Evolutionary conservation across 2,113 vertebrate genomes (phyloP).

Genomic region (Neomonachus schauinslandi): DNA sequence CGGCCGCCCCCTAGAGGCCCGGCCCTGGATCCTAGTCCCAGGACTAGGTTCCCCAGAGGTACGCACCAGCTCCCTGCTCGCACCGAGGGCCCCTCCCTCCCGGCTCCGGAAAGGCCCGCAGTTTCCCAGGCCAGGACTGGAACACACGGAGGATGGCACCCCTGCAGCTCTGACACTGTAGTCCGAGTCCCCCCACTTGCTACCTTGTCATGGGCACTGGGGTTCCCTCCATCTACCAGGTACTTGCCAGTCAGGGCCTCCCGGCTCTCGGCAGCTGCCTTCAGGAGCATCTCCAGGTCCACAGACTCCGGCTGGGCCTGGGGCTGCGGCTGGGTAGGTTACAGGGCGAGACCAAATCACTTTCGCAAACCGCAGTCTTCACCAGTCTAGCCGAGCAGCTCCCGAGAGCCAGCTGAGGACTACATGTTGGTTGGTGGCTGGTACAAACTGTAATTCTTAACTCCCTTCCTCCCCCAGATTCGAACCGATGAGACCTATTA

Average conservation of each 20-base stretch:
- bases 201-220: constrained; percentile 87
- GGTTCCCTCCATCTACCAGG: constrained; percentile 87
- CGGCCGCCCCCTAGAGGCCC: not conserved
- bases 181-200: accelerated
- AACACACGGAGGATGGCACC: accelerated
- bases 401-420: not conserved
- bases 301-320: constrained; percentile 72
- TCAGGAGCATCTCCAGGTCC: constrained; percentile 85
- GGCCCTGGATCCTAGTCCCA: accelerated
- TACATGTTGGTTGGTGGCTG: not conserved
- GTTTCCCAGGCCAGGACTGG: not conserved
- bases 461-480: not conserved
- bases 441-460: not conserved
- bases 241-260: constrained; percentile 88
- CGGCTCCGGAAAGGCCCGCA: not conserved
- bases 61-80: too few relatives aligned
- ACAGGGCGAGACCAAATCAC: not conserved
- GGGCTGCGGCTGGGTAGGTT: not conserved
- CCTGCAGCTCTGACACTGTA: too few relatives aligned
- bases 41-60: not conserved
- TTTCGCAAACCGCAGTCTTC: not conserved
- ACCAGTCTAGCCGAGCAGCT: not conserved
- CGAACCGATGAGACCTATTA: too few relatives aligned
- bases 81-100: not conserved
- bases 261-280: constrained; percentile 88